Percentiles rank a stretch among this genome's conserved stretches.
phyloP scores from a whole-genome alignment of 1,140 invertebrate species.

The Panagrolaimus sp. region DNA sequence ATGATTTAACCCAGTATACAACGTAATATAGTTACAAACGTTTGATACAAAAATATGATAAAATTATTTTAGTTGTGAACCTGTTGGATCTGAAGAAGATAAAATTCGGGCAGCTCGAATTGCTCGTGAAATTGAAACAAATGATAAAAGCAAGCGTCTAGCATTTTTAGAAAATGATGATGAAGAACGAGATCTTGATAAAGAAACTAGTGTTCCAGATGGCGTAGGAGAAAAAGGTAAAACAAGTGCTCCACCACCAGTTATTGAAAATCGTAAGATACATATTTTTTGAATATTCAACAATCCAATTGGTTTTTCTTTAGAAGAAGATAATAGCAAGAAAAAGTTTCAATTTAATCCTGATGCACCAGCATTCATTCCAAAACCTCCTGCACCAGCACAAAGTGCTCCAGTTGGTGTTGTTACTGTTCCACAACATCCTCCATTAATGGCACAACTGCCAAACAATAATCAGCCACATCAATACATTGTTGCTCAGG shows the following conservation, averaged over 20 bases:
- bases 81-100: slow-evolving; percentile 18
- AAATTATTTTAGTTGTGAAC: slow-evolving; percentile 20
- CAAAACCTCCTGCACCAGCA: neutral
- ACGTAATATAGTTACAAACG: slow-evolving; percentile 17
- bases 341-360: slow-evolving; percentile 3
- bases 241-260: neutral
- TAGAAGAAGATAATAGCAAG: slow-evolving; percentile 1
- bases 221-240: neutral
- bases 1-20: slow-evolving; percentile 27
- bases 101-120: slow-evolving; percentile 16
- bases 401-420: neutral
- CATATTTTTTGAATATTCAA: no score
- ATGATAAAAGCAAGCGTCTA: neutral
- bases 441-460: neutral
- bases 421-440: no score
- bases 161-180: slow-evolving; percentile 25
- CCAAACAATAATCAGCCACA: neutral
- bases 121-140: slow-evolving; percentile 22
- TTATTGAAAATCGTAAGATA: neutral
- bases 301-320: no score
- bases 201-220: slow-evolving; percentile 11
- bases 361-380: neutral
- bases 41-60: neutral
- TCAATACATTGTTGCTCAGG: neutral
- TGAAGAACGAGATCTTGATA: slow-evolving; percentile 29